Base-by-base conservation (phyloP, 2,888 invertebrate species). In the Lasioglossum zephyrum region DNA sequence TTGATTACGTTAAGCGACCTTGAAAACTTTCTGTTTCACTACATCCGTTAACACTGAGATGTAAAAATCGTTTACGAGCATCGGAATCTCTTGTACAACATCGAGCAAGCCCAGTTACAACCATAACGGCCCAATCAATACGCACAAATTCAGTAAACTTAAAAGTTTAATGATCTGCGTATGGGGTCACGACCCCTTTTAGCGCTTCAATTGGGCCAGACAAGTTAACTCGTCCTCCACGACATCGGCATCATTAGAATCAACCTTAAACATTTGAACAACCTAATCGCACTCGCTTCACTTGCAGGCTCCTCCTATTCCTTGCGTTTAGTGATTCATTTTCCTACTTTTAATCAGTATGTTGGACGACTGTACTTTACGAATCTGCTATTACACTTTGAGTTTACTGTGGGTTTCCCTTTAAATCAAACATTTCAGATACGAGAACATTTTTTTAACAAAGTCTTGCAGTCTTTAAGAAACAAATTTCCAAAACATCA, bases 151-250 rank as follows among this genome's bases (percentile, higher is more conserved):
- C 69, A 41, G 69, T 69, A 69, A 69, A 69, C 69, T 41, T 69
- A 69, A 39, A 69, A 69, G 41, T 11, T 78, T n/a, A 44, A 57
- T 57, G 36, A 49, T 57, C 41, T 22, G 57, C 41, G 72, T 57
- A 72, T 22, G 22, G 22, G 72, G 36, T 69, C 72, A 31, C 6
- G 78, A 78, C 72, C 72, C 47, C 47, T 11, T 39, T 57, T 72
- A 72, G 57, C 70, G 66, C 22, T 69, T 66, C 63, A 26, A 57
- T 70, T 63, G 77, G 41, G 11, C 70, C n/a, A 72, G 41, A n/a
- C 53, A 41, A 70, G 70, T 77, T 57, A 53, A 77, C 70, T 77
- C 41, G 77, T 77, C 57, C 70, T 77, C 70, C 26, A 31, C 63
- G 44, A 63, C 76, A 22, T 63, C 41, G 47, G 18, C 22, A 22